A percentile compares a stretch with the other conserved stretches of the same genome.
phyloP scores from a whole-genome alignment of 2,797 vertebrate species.

The Sebastes minor region DNA sequence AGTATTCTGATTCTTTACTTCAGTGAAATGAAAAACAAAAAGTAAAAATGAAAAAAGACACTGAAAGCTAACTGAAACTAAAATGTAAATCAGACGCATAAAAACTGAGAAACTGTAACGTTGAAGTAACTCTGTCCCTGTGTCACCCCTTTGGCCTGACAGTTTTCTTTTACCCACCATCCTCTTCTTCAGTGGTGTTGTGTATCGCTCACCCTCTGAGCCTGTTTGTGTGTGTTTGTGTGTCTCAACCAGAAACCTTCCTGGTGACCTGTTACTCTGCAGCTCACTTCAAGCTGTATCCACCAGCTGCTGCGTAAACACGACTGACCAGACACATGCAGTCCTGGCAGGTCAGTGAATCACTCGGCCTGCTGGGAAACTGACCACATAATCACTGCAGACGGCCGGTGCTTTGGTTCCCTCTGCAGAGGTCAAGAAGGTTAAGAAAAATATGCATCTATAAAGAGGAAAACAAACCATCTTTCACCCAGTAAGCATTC shows the following conservation, averaged over 20 bases:
- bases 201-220: conserved; percentile 23
- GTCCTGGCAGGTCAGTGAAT: conserved; percentile 19
- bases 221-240: not conserved
- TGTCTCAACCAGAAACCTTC: conserved; percentile 21
- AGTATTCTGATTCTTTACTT: too few species aligned
- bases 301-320: conserved; percentile 51
- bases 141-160: conserved; percentile 35
- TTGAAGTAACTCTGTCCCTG: conserved; percentile 12
- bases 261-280: conserved; percentile 38
- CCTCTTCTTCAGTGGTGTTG: conserved; percentile 47
- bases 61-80: not conserved
- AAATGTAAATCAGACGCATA: not conserved
- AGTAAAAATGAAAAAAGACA: too few species aligned
- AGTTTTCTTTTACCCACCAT: conserved; percentile 43
- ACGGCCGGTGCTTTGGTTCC: not conserved
- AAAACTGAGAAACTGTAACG: not conserved
- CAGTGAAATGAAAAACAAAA: too few species aligned
- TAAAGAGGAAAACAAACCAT: not conserved
- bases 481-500: not conserved
- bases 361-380: conserved; percentile 20
- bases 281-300: conserved; percentile 41
- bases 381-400: conserved; percentile 41
- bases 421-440: conserved; percentile 28
- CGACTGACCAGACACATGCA: conserved; percentile 13
- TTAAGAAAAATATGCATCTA: not conserved